Percentiles rank a stretch among this genome's conserved stretches.
These are phyloP conservation scores for Hassar affinis DNA, from an alignment of 2,113 vertebrate genomes.

Conservation along the genomic window DNA sequence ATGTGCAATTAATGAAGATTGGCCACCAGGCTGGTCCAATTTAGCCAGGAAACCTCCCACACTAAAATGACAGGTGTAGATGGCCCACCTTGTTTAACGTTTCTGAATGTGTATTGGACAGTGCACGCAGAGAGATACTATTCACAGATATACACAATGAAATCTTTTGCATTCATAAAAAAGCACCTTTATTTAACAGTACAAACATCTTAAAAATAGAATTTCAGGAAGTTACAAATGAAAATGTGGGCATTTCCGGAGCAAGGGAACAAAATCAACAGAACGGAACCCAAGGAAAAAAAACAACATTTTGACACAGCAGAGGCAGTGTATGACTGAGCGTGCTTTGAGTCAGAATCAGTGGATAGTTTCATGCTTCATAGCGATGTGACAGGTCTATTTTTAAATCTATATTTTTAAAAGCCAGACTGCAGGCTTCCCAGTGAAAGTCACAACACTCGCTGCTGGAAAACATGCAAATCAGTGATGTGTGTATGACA, in stretches of 20 bases:
- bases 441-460: neutral
- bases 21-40: too few species aligned
- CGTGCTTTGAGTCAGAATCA: neutral
- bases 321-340: neutral
- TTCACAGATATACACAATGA: neutral
- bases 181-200: neutral
- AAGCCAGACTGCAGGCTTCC: neutral
- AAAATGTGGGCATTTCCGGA: neutral
- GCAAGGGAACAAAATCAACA: neutral
- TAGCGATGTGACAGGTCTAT: neutral
- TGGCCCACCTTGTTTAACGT: neutral
- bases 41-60: too few species aligned
- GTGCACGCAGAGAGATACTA: neutral
- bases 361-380: neutral
- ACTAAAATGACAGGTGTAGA: too few species aligned
- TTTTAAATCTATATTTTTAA: slow-evolving; percentile 11
- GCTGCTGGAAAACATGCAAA: neutral
- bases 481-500: slow-evolving; percentile 1
- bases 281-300: neutral
- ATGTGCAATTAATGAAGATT: too few species aligned
- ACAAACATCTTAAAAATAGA: neutral
- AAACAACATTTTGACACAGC: neutral
- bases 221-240: neutral
- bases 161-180: neutral
- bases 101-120: neutral